These are phyloP conservation scores for Lochmaea crataegi DNA, from an alignment of 2,888 invertebrate genomes.

Conservation along the genomic window DNA sequence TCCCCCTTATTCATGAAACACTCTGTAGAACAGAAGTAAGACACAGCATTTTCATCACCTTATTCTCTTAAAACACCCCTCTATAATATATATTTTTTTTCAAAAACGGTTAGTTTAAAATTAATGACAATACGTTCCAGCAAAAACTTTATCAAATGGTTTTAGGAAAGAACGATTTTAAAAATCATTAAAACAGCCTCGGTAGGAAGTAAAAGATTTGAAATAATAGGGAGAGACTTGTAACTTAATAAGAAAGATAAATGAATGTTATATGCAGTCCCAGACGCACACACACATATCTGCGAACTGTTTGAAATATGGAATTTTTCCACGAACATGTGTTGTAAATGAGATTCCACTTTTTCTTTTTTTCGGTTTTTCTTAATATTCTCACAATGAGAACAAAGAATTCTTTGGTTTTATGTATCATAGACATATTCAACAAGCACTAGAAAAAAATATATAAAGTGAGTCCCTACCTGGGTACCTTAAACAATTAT, in stretches of 20 bases:
- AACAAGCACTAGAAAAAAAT: neutral
- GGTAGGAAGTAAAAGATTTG: conserved; percentile 47
- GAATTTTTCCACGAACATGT: conserved; percentile 32
- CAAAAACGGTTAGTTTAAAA: neutral
- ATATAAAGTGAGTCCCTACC: neutral
- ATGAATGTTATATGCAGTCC: conserved; percentile 14
- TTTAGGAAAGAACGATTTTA: conserved; percentile 56
- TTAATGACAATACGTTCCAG: conserved; percentile 21
- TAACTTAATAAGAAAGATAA: conserved; percentile 31
- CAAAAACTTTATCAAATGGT: conserved; percentile 49
- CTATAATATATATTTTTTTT: neutral
- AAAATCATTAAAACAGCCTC: conserved; percentile 49
- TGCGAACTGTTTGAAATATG: conserved; percentile 45
- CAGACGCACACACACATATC: conserved; percentile 7
- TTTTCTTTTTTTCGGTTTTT: conserved; percentile 11
- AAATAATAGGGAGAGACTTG: conserved; percentile 45
- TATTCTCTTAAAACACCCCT: neutral
- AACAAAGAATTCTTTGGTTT: neutral
- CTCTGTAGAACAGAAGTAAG: no score
- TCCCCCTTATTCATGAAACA: no score
- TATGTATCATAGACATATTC: neutral
- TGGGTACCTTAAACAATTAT: neutral
- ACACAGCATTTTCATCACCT: no score
- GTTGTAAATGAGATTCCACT: conserved; percentile 6
- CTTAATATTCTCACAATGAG: neutral